Base-by-base conservation (phyloP, 1,140 invertebrate species). In the Drosophila baimaii region DNA sequence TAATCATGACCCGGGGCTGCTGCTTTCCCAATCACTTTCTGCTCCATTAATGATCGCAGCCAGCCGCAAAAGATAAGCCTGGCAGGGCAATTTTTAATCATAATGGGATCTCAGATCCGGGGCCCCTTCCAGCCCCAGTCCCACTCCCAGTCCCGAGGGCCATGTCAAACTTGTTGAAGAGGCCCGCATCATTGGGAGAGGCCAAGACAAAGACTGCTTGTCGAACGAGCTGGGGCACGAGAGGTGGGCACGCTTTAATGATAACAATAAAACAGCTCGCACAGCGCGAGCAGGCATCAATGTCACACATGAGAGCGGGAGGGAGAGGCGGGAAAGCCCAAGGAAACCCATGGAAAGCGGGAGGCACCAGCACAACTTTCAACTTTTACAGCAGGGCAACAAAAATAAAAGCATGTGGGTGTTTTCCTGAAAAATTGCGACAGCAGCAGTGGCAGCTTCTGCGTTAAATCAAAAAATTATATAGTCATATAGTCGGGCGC, bases 391-490 rank as follows among this genome's bases (percentile, higher is more conserved):
- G 73, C 64, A 56, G 63, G 56, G 63, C 57, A 77, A 69, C 61
- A 68, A 78, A 61, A 72, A 79, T 76, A 51, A 85, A 81, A 81
- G 77, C 74, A 86, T 81, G 79, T 76, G 72, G 73, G 71, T 76
- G 77, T 64, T 69, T 56, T 61, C 83, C 84, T 90, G 86, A 90
- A 90, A 90, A 90, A 88, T 90, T 81, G 88, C 80, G 77, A 90
- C 79, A 88, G 86, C 81, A 80, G 66, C 71, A 71, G 81, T 13
- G 76, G 79, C 57, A 65, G 61, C 65, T 69, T 66, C 65, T 66
- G 65, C 73, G 73, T 86, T 90, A 90, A 90, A 90, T 90, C 86
- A 90, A 90, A 90, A 90, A 90, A 90, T 90, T 86, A 90, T 90
- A 88, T 88, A 90, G 86, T 90, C 82, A 86, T 90, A 79, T 90